Conservation (phyloP, 1,140 invertebrate species). For the Hypsibius dujardini region DNA sequence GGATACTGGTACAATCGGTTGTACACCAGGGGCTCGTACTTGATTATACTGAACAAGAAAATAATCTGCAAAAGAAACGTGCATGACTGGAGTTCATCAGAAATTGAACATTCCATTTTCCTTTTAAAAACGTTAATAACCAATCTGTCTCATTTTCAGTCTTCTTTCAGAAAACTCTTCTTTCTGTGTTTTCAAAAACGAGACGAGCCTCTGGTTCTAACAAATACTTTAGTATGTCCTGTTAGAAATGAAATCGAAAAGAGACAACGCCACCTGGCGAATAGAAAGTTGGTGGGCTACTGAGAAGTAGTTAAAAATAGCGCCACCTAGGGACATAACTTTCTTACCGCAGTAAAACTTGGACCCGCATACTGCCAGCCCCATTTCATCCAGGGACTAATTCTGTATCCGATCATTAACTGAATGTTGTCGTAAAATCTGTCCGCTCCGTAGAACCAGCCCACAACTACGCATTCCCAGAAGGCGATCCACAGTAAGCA, state of each 20-base stretch:
- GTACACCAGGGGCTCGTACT: background rate
- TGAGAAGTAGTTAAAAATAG: too few species aligned
- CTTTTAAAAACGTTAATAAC: too few species aligned
- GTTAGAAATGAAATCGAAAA: background rate
- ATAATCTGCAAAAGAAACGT: background rate
- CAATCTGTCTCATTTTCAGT: too few species aligned
- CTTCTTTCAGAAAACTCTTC: background rate
- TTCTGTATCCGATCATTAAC: conserved; percentile 89
- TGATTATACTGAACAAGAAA: background rate
- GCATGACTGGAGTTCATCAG: background rate
- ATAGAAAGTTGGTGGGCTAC: too few species aligned
- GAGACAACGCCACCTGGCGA: background rate
- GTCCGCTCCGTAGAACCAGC: conserved; percentile 89
- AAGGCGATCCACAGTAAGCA: conserved; percentile 90
- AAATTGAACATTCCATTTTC: too few species aligned
- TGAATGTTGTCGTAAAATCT: conserved; percentile 90
- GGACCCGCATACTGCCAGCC: background rate
- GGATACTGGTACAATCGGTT: conserved; percentile 63
- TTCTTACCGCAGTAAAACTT: background rate
- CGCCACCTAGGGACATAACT: background rate
- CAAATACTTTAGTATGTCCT: background rate
- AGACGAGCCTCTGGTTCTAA: background rate
- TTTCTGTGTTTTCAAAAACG: conserved; percentile 2
- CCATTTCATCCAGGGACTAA: background rate
- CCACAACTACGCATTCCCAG: conserved; percentile 93